Conservation (phyloP, 2,888 invertebrate genomes). For the Drosophila nigritarsus region DNA sequence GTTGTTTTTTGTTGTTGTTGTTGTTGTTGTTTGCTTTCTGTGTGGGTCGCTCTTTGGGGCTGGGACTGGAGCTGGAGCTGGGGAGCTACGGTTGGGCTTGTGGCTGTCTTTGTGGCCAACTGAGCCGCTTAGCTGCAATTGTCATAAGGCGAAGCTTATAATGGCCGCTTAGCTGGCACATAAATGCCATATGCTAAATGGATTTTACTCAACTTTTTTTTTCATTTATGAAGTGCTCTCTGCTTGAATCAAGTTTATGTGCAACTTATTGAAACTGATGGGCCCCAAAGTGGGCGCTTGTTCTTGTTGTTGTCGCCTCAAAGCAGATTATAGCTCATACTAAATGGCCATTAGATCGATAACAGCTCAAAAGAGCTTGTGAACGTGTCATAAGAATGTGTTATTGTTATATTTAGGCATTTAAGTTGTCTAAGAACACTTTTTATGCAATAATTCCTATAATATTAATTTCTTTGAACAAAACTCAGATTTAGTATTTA, state of each 20-base stretch:
- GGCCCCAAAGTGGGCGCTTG: slow-evolving; percentile 23
- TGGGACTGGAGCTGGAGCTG: slow-evolving; percentile 1
- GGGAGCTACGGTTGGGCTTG: not conserved
- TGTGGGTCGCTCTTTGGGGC: slow-evolving; percentile 37
- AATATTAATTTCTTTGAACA: not conserved
- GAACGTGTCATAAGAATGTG: not conserved
- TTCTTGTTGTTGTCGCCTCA: slow-evolving; percentile 11
- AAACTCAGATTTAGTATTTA: too few relatives aligned
- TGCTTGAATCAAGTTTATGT: slow-evolving; percentile 45
- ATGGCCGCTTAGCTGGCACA: slow-evolving; percentile 75
- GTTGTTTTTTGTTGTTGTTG: slow-evolving; percentile 30
- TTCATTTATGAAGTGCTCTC: slow-evolving; percentile 33
- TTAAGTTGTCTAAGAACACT: not conserved
- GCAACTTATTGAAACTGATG: slow-evolving; percentile 63
- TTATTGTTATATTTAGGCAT: not conserved
- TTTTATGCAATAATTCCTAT: not conserved
- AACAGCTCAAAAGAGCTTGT: not conserved
- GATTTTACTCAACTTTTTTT: slow-evolving; percentile 54
- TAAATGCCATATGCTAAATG: slow-evolving; percentile 77
- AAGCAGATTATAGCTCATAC: slow-evolving; percentile 18
- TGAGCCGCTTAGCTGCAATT: slow-evolving; percentile 76
- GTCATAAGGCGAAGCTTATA: slow-evolving; percentile 68
- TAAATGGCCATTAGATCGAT: slow-evolving; percentile 9
- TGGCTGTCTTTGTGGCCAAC: slow-evolving; percentile 9
- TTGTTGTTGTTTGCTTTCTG: slow-evolving; percentile 26